Evolutionary conservation across 2,797 vertebrate species (phyloP).

Genomic region (Babyrousa celebensis): DNA sequence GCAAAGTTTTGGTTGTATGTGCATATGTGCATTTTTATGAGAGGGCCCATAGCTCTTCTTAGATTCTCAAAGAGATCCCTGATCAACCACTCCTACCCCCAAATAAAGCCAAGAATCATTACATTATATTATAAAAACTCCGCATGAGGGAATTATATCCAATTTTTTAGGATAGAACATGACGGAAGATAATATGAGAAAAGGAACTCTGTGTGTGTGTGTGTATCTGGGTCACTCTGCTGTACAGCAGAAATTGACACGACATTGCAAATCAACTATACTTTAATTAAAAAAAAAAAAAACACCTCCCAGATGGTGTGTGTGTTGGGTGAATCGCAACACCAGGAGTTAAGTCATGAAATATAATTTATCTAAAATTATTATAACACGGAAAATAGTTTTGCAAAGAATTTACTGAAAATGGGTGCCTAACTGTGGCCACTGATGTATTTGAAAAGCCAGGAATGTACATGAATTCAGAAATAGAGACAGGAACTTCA

Average conservation of each 20-base stretch:
- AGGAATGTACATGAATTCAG: not conserved
- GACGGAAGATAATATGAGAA: no score
- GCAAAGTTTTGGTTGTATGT: not conserved
- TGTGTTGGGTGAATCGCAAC: not conserved
- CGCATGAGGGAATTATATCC: no score
- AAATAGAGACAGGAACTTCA: slow-evolving; percentile 38
- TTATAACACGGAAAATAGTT: slow-evolving; percentile 48
- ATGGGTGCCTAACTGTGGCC: slow-evolving; percentile 28
- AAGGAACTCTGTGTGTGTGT: no score
- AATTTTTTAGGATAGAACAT: no score
- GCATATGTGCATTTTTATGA: not conserved
- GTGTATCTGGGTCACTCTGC: no score
- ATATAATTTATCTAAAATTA: slow-evolving; percentile 38
- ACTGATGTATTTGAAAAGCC: slow-evolving; percentile 12
- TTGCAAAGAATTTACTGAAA: slow-evolving; percentile 52
- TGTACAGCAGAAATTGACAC: no score
- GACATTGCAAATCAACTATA: no score
- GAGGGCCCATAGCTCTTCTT: not conserved
- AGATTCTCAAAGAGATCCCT: slow-evolving; percentile 49
- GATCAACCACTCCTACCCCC: not conserved
- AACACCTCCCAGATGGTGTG: not conserved
- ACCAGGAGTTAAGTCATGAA: slow-evolving; percentile 12
- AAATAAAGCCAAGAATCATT: slow-evolving; percentile 54
- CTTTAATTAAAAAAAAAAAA: no score
- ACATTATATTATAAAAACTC: not conserved